phyloP scores from a whole-genome alignment of 2,113 vertebrate genomes.

The Galbula dea region DNA sequence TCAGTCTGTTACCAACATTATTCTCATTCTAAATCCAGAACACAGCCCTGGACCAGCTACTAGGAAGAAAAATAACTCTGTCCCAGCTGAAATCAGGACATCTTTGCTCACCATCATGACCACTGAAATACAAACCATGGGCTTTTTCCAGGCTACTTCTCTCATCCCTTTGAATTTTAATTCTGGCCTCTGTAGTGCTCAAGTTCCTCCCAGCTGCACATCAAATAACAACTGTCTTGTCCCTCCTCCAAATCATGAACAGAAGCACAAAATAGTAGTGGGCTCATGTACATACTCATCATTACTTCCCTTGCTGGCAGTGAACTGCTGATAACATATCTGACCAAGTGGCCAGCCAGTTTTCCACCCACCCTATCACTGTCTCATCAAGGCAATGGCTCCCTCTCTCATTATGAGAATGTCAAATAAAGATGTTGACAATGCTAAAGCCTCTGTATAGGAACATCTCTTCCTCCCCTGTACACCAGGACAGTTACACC shows the following conservation, averaged over 20 bases:
- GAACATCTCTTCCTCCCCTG: neutral
- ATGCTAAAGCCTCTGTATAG: neutral
- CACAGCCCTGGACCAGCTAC: neutral
- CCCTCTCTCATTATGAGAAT: neutral
- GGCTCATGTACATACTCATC: neutral
- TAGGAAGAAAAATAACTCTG: neutral
- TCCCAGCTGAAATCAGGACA: neutral
- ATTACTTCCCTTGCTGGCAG: neutral
- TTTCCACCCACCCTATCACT: neutral
- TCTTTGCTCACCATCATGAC: neutral
- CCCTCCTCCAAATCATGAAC: neutral
- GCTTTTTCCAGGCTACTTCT: neutral
- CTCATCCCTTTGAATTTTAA: neutral
- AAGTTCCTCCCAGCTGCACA: neutral
- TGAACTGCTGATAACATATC: neutral
- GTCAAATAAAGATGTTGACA: neutral
- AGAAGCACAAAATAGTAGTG: neutral
- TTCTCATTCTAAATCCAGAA: neutral
- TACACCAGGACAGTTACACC: neutral
- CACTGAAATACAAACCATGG: neutral
- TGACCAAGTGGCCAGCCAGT: neutral
- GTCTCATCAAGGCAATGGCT: neutral
- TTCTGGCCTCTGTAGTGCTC: neutral
- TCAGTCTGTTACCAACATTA: too few species aligned
- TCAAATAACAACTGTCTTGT: rapidly evolving